A percentile compares a stretch with the other conserved stretches of the same genome.
Evolutionary conservation across 1,140 invertebrate species (phyloP).

Genomic region (Macrosteles quadrilineatus): DNA sequence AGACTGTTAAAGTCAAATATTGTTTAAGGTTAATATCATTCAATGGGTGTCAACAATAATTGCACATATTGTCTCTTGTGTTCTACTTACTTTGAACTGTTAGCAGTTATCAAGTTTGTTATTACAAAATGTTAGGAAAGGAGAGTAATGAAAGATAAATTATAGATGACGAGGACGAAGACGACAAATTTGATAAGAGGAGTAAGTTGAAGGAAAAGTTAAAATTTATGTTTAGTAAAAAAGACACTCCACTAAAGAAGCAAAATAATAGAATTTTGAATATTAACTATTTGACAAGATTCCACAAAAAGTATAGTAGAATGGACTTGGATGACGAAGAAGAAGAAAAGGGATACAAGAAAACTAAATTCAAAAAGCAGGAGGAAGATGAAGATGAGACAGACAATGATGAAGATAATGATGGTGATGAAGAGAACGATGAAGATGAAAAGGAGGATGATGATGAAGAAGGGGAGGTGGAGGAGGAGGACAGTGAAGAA

Average conservation of each 20-base stretch:
- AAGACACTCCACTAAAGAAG: too few relatives aligned
- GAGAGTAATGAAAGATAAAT: not conserved
- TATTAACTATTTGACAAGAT: too few relatives aligned
- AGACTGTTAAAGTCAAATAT: too few relatives aligned
- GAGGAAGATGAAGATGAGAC: conserved; percentile 27
- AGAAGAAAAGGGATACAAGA: conserved; percentile 44
- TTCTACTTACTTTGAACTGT: too few relatives aligned
- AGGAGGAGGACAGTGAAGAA: not conserved
- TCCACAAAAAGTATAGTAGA: conserved; percentile 27
- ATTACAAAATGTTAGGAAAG: too few relatives aligned
- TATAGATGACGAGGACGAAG: conserved; percentile 28
- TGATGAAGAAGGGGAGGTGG: conserved; percentile 16
- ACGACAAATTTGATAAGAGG: conserved; percentile 38
- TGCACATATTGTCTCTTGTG: too few relatives aligned
- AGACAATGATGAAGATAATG: conserved; percentile 14
- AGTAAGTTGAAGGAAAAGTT: conserved; percentile 47
- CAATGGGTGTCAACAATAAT: too few relatives aligned
- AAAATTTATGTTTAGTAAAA: too few relatives aligned
- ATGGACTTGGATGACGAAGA: conserved; percentile 47
- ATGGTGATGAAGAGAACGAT: conserved; percentile 11
- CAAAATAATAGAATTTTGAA: too few relatives aligned
- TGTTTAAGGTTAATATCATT: too few relatives aligned
- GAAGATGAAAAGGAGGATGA: conserved; percentile 20
- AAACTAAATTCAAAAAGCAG: conserved; percentile 18
- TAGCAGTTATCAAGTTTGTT: too few relatives aligned